A percentile compares a stretch with the other conserved stretches of the same genome.
Conservation (phyloP, 2,113 vertebrate species). For the Oryzias woworae region DNA sequence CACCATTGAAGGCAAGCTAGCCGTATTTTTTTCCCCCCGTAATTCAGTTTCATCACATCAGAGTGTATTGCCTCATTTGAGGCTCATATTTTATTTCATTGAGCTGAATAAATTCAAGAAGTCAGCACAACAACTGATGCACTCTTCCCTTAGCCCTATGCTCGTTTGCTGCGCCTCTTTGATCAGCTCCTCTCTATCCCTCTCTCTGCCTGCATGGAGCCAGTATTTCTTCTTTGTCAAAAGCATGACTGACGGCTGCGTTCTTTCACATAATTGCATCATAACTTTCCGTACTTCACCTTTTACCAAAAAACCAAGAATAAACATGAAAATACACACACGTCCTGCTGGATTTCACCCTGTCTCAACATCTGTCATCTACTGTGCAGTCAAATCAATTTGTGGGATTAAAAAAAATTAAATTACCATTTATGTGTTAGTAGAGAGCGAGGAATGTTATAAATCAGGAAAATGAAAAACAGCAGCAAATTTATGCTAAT, state of each 20-base stretch:
- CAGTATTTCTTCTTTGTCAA: slow-evolving; percentile 30
- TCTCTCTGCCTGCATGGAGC: slow-evolving; percentile 6
- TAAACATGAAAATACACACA: slow-evolving; percentile 12
- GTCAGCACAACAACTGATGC: slow-evolving; percentile 41
- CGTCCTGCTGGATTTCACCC: slow-evolving; percentile 7
- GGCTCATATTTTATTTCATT: slow-evolving; percentile 32
- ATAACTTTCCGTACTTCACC: slow-evolving; percentile 39
- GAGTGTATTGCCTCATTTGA: slow-evolving; percentile 45
- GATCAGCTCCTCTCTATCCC: slow-evolving; percentile 39
- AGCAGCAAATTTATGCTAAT: no score
- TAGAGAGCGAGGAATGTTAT: no score
- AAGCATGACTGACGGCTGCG: slow-evolving; percentile 44
- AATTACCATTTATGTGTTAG: no score
- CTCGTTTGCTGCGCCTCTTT: slow-evolving; percentile 22
- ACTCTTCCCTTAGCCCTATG: slow-evolving; percentile 1
- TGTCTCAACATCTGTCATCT: slow-evolving; percentile 11
- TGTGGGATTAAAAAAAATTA: no score
- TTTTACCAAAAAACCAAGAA: slow-evolving; percentile 11
- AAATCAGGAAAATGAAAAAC: no score
- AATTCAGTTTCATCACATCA: slow-evolving; percentile 25
- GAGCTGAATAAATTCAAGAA: slow-evolving; percentile 44
- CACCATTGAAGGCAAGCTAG: slow-evolving; percentile 3
- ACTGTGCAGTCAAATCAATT: background rate
- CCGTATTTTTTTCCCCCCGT: slow-evolving; percentile 3
- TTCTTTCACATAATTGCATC: slow-evolving; percentile 61